Evolutionary conservation across 2,888 invertebrate species (phyloP), one percentile per base, ranked within the genome.

Genomic region (Synergus umbraculus): DNA sequence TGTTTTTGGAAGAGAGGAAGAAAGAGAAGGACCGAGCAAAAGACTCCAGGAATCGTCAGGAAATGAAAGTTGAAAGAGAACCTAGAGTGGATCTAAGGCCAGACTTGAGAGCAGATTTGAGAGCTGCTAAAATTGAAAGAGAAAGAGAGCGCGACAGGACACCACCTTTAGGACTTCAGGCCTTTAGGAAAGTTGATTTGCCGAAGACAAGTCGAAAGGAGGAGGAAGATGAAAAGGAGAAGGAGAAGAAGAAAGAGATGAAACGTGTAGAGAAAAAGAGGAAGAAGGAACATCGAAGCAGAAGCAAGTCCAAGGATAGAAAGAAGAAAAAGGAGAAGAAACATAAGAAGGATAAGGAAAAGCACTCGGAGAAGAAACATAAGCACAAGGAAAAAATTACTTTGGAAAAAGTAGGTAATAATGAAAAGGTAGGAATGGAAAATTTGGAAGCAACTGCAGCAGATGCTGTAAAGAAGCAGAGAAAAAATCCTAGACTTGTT

Each of bases 251-350:
- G 41, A 88, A 88, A 18, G 89, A 88, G 58, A 89, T 86, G 76
- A 65, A 80, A 22, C 89, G 87, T 22, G 89, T 90, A 4, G 90
- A 90, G 4, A 89, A 88, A 73, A 90, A 88, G 77, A 83, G 89
- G 4, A 90, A 90, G 87, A 89, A 91, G 88, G 90, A 92, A 83
- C 89, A 92, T 77, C 85, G 90, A 60, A 90, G 91, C 79, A 84
- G 89, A 78, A 91, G 90, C 83, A 88, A 92, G 88, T 89, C 91
- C 1, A 86, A 89, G 81, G 90, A 92, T 79, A 86, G 91, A 76
- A 90, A 90, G 82, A 89, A 89, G 76, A 88, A 90, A 79, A 93
- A 92, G 77, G 93, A 93, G 12, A 93, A 93, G 87, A 93, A 93
- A 79, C 91, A 92, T 69, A 93, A 93, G 83, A 92, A 91, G 76